phyloP scores from a whole-genome alignment of 2,888 invertebrate species.

The Nymphalis polychloros region DNA sequence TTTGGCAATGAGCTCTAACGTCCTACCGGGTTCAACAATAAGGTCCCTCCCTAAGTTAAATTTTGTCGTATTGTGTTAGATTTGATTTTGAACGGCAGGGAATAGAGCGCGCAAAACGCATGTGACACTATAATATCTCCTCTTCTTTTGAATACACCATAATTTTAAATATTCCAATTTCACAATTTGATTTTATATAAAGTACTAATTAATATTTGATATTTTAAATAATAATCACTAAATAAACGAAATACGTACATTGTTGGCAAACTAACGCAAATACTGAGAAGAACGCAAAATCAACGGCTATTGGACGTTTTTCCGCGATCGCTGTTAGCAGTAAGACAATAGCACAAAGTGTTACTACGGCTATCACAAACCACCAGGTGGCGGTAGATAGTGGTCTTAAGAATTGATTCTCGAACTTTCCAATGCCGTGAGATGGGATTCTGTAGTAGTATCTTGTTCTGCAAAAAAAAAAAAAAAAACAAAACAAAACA shows the following conservation, averaged over 20 bases:
- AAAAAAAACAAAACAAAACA: no score
- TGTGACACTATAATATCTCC: no score
- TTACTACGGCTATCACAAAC: conserved; percentile 51
- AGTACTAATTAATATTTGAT: neutral
- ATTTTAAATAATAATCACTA: no score
- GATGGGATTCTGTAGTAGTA: conserved; percentile 67
- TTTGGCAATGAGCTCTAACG: no score
- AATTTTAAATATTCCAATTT: neutral
- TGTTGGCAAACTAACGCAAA: conserved; percentile 69
- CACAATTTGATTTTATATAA: neutral
- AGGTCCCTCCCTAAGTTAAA: no score
- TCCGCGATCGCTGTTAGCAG: conserved; percentile 60
- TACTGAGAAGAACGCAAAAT: conserved; percentile 67
- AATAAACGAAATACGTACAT: conserved; percentile 51
- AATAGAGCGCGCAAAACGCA: no score
- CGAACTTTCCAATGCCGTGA: conserved; percentile 61
- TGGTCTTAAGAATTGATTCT: conserved; percentile 75
- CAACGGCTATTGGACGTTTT: conserved; percentile 50
- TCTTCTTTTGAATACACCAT: no score
- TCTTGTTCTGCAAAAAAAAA: conserved; percentile 52
- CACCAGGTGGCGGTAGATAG: conserved; percentile 66
- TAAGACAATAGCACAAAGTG: conserved; percentile 58
- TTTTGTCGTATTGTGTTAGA: no score
- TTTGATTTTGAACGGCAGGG: no score
- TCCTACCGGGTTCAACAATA: no score